Evolutionary conservation across 2,113 vertebrate species (phyloP), one percentile per base, ranked within the genome.

Genomic region (Eurypyga helias): DNA sequence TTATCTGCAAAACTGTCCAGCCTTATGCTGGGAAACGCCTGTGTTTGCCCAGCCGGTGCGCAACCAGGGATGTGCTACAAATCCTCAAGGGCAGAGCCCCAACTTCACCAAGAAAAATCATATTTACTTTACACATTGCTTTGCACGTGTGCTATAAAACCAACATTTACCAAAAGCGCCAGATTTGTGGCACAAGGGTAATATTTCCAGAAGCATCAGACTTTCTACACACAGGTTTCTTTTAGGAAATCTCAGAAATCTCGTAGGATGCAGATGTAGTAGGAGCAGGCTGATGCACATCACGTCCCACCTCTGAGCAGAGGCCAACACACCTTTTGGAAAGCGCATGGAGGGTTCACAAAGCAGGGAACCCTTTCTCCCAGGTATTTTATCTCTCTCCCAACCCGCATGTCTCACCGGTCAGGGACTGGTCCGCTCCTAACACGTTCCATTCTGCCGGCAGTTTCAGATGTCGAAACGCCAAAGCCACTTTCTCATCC

Each of bases 361-460:
- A 34, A 46, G 38, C 25, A 57, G 25, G 18, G 31, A 81, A 38
- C 4, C 29, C 8, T 46, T 90, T 67, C 36, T 88, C 38, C 25
- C 75, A 58, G 29, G 17, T 17, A 88, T 81, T 83, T 70, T 31
- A 46, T 41, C 80, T 48, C 49, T 23, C 46, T 67, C 49, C 62
- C 64, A 73, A 49, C 67, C 54, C 26, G 0, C 0, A 0, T 46
- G 33, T 46, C 98, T 98, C 92, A 98, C 98, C 98, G 28, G 91
- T 93, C 64, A 96, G 92, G 8, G 93, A 85, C 60, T 97, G 91
- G 28, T 98, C 98, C 2, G 98, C 97, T 25, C 99, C 99, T 98
- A 99, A 92, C 51, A 99, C 98, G 18, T 98, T 99, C 99, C 99
- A 99, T 94, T 98, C 99, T 3, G 98, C 96, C 0, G 99, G 99